Evolutionary conservation across 2,797 vertebrate species (phyloP), one percentile per base, ranked within the genome.

Genomic region (Platyrinchus mystaceus): DNA sequence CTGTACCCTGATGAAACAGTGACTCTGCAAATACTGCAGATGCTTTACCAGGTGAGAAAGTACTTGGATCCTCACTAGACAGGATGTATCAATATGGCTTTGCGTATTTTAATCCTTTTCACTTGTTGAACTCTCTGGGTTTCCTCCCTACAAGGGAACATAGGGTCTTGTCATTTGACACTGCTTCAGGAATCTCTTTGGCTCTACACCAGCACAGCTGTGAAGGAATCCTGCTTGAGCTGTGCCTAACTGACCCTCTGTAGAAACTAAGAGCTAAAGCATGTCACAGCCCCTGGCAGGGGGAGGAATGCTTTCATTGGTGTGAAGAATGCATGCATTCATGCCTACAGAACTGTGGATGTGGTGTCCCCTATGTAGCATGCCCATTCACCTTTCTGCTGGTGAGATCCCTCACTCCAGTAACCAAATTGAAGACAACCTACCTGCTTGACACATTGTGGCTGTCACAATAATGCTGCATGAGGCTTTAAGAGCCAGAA

Each of bases 41-140:
- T 75, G 50, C 96, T 98, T 64, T 94, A 94, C 91, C 47, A 94
- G 93, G 98, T 98, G 83, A 91, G 93, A 59, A 88, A 36, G 34
- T 23, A 19, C 32, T 91, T 76, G 50, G 43, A 77, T 77, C 18
- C 28, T 11, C 4, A 37, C 18, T 27, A 58, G 23, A n/a, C 18
- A 58, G 55, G 22, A 32, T 2, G 0, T 55, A 60, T 27, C 62
- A 62, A 44, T 39, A 26, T 1, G 7, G 70, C 26, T 71, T 60
- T 15, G 43, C 83, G 21, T 47, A 89, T 90, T 84, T 87, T 27
- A 70, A 67, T 59, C 24, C 10, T 85, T 83, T 53, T 56, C 36
- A 56, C 39, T 71, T 39, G 14, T 43, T 74, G 34, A 75, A 37
- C 66, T 75, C 18, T 79, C 46, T 73, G 68, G 1, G 5, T 88